Evolutionary conservation across 2,113 vertebrate species (phyloP), one percentile per base, ranked within the genome.

Genomic region (Bagarius yarrelli): DNA sequence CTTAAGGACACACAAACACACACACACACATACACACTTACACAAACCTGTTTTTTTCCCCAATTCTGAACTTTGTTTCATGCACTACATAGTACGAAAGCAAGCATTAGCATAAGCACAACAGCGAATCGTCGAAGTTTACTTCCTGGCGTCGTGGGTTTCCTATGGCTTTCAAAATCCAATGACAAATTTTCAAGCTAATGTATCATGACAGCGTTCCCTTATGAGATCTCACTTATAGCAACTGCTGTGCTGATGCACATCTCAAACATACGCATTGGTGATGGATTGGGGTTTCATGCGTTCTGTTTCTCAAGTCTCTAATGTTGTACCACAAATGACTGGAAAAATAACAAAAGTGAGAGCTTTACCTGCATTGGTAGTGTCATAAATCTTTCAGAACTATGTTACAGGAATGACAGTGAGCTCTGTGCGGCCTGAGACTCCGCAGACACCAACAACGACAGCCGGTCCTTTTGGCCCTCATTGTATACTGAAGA

Each of bases 21-120:
- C 81, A 90, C 81, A 78, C 84, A 82, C 85, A 82, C 86, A 85
- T 84, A 80, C 86, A 84, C 60, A 63, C 73, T 50, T 56, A 72
- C 70, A 76, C 77, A 52, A 34, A 53, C 77, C 75, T 83, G 73
- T 78, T 84, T 74, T 16, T 36, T 61, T 47, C 11, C 44, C 72
- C 67, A 30, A 82, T 84, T 83, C 77, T 72, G 85, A 85, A 72
- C 80, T 83, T 85, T 80, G 83, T 88, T 91, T 88, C 89, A 88
- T 90, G 91, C 91, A 91, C 88, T 82, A 70, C 34, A 36, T 75
- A 52, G 64, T 76, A 84, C 59, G 23, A 81, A 81, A 78, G 83
- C 56, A 71, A 32, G 40, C 71, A 81, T 88, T 88, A 83, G 85
- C 83, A 87, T 90, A 91, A 87, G 88, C 88, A 85, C 86, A 83